Conservation (phyloP, 2,113 vertebrate genomes). For the Pseudorasbora parva region DNA sequence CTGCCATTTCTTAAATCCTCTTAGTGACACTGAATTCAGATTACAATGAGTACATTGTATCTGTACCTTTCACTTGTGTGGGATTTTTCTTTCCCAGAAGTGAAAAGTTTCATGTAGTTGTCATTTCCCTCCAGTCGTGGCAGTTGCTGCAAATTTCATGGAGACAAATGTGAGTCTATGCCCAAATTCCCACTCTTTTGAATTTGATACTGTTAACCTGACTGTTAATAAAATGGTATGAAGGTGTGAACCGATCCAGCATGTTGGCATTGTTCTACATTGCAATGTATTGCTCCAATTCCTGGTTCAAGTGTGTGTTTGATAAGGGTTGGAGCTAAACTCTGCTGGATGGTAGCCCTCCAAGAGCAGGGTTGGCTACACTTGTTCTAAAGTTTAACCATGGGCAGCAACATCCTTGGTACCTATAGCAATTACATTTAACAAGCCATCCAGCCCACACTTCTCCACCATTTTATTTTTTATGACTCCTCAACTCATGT, state of each 20-base stretch:
- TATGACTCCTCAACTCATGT: neutral
- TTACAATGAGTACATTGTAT: slow-evolving; percentile 6
- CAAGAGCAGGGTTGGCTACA: neutral
- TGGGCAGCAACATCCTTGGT: neutral
- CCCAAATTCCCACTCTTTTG: neutral
- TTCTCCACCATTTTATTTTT: neutral
- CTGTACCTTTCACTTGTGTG: neutral
- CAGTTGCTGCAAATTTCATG: neutral
- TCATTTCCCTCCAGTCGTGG: neutral
- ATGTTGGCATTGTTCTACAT: neutral
- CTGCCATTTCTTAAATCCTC: slow-evolving; percentile 45
- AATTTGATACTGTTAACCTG: neutral
- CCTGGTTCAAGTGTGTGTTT: too few relatives aligned
- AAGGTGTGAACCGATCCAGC: neutral
- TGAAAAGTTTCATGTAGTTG: neutral
- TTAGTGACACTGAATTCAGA: slow-evolving; percentile 24
- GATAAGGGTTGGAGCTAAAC: too few relatives aligned
- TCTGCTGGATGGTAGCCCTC: neutral
- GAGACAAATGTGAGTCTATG: neutral
- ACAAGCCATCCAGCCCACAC: neutral
- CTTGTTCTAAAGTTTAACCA: neutral
- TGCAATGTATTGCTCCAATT: too few relatives aligned
- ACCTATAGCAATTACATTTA: too few relatives aligned
- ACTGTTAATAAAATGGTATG: neutral
- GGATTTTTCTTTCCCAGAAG: neutral